Base-by-base conservation (phyloP, 2,113 vertebrate species). In the Maccullochella peelii region DNA sequence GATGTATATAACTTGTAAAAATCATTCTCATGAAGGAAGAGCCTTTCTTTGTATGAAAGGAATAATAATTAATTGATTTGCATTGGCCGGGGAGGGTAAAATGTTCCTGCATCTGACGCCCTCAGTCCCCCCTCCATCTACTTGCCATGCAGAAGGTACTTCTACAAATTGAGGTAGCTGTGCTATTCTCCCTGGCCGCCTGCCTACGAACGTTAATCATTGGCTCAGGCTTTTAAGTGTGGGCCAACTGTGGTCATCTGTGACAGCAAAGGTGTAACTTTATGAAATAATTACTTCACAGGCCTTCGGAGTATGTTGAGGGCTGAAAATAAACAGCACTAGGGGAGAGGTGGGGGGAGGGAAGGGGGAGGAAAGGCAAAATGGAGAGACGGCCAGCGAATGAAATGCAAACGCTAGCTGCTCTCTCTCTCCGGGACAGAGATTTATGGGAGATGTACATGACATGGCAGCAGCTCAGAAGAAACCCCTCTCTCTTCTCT, bases 401-500 rank as follows among this genome's bases (percentile, higher is more conserved):
- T 92, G 89, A 92, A 91, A 92, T 84, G 88, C 86, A 75, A 92
- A 82, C 55, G 59, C 36, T 38, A 33, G 30, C 30, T 33, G 44
- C 33, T 55, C 77, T 49, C 62, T 30, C 90, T 92, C 87, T 84
- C 84, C 74, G 82, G 88, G 89, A 66, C 61, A 86, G 86, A 95
- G 90, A 96, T 96, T 93, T 95, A 95, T 95, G 95, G 94, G 95
- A 93, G 95, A 95, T 96, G 94, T 94, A 87, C 86, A 54, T 95
- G 95, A 93, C 92, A 91, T 94, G 95, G 95, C 93, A 95, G 66
- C 84, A 86, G 89, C 93, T 95, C 95, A 96, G 82, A 89, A 91
- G 91, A 77, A 93, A 91, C 93, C 90, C 93, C 90, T 86, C 86
- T 79, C 94, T 65, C 73, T 47, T 61, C 65, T 54, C 49, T 9